Conservation (phyloP, 2,797 vertebrate genomes). For the Betta splendens region DNA sequence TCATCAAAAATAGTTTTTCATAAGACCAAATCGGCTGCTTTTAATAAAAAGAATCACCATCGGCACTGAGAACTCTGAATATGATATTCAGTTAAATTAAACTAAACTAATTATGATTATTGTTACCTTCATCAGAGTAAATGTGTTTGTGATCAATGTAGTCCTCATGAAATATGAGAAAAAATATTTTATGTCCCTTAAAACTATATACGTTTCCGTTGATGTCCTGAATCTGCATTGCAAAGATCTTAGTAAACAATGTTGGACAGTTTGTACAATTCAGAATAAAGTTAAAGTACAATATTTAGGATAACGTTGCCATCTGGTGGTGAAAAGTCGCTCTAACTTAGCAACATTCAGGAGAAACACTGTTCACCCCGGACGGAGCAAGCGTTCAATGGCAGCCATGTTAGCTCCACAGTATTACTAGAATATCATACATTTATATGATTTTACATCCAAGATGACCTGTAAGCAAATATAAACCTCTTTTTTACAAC, state of each 20-base stretch:
- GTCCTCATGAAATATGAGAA: too few species aligned
- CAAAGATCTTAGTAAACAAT: not conserved
- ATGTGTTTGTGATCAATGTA: too few species aligned
- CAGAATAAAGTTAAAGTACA: not conserved
- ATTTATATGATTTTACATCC: not conserved
- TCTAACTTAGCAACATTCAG: conserved; percentile 19
- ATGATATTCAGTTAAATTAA: too few species aligned
- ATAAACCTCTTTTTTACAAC: too few species aligned
- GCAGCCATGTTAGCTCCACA: conserved; percentile 60
- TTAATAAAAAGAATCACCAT: too few species aligned
- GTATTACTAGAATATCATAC: conserved; percentile 9
- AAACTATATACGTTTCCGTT: too few species aligned
- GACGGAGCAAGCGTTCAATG: conserved; percentile 39
- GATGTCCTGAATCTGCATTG: too few species aligned
- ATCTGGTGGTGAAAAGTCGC: conserved; percentile 59
- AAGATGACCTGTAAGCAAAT: not conserved
- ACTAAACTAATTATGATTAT: too few species aligned
- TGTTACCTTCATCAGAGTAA: too few species aligned
- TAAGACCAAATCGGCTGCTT: too few species aligned
- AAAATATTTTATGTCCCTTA: not conserved
- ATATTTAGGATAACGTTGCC: conserved; percentile 38
- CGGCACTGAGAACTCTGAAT: too few species aligned
- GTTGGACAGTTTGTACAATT: not conserved
- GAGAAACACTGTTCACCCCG: conserved; percentile 10
- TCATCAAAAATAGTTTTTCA: too few species aligned